A percentile compares a stretch with the other conserved stretches of the same genome.
Evolutionary conservation across 2,888 invertebrate genomes (phyloP).

Genomic region (Platycheirus albimanus): DNA sequence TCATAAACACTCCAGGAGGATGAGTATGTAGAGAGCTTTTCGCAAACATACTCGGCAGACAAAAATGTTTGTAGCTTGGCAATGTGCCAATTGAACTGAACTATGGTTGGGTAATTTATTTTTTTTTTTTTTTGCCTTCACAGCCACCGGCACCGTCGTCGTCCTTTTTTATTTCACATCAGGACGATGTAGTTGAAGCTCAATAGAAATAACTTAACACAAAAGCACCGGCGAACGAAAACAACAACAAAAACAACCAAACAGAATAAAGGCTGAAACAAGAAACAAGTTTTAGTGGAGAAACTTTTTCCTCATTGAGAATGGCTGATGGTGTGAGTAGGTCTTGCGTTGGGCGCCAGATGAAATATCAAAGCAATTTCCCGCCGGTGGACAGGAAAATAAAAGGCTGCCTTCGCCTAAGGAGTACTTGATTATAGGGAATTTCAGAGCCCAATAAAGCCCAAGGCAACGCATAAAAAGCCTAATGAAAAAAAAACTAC

Average conservation of each 20-base stretch:
- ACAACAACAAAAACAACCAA: not conserved
- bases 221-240: not conserved
- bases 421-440: conserved; percentile 36
- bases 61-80: conserved; percentile 49
- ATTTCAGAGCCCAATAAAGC: conserved; percentile 48
- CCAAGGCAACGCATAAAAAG: conserved; percentile 32
- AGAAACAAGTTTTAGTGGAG: conserved; percentile 26
- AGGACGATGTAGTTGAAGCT: conserved; percentile 51
- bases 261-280: not conserved
- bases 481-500: conserved; percentile 23
- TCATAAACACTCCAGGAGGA: conserved; percentile 39
- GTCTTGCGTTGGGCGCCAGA: conserved; percentile 3
- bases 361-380: conserved; percentile 48
- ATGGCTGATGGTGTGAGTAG: not conserved
- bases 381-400: conserved; percentile 25
- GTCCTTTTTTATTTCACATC: conserved; percentile 26
- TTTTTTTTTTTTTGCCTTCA: conserved; percentile 2
- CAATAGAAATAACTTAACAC: conserved; percentile 56
- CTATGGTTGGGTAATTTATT: conserved; percentile 55
- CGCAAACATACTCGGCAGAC: conserved; percentile 27
- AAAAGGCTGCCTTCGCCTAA: conserved; percentile 15
- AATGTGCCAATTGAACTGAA: conserved; percentile 65
- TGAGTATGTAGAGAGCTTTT: not conserved
- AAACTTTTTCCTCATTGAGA: conserved; percentile 43
- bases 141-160: not conserved